Conservation (phyloP, 2,797 vertebrate species). For the Eulemur albifrons region DNA sequence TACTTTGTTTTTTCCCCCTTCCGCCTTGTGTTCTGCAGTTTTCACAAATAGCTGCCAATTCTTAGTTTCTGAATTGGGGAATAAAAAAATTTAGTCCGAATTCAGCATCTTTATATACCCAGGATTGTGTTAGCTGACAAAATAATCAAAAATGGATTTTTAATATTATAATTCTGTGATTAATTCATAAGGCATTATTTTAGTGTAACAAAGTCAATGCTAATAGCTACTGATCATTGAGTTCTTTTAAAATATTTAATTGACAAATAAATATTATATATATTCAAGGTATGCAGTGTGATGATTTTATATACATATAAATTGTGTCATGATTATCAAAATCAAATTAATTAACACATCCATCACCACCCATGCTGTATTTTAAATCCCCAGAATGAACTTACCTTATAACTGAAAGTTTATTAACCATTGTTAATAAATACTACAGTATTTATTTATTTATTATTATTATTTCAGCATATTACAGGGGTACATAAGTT, state of each 20-base stretch:
- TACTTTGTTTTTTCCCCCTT: background rate
- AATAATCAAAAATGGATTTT: background rate
- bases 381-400: background rate
- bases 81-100: background rate
- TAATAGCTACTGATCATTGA: background rate
- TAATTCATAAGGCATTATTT: background rate
- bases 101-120: background rate
- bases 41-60: background rate
- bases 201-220: background rate
- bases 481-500: no score
- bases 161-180: background rate
- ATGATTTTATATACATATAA: background rate
- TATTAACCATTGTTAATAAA: no score
- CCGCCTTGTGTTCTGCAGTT: background rate
- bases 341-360: background rate
- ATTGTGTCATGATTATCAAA: background rate
- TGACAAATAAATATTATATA: background rate
- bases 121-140: background rate
- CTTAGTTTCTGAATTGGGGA: background rate
- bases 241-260: background rate
- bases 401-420: background rate
- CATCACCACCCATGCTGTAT: background rate
- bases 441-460: no score
- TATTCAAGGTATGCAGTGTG: background rate
- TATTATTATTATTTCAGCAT: no score